Evolutionary conservation across 2,797 vertebrate genomes (phyloP), one percentile per base, ranked within the genome.

Genomic region (Peromyscus eremicus): DNA sequence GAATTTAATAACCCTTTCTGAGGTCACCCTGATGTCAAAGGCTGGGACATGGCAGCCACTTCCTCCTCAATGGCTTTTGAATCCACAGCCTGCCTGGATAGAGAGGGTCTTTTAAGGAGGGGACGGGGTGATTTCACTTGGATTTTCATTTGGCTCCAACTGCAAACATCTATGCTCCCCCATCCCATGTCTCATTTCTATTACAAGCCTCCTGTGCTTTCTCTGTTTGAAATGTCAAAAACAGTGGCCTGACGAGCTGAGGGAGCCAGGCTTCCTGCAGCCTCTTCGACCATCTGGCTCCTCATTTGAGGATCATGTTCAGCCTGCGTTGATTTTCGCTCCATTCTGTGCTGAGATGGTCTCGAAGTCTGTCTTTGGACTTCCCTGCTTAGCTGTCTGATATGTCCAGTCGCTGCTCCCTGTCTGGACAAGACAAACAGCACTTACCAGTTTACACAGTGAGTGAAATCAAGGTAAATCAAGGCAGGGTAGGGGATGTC

Each of bases 1-100:
- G 93, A 97, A 92, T 97, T 94, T 90, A 97, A 95, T 96, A 80
- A 64, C 95, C 19, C 92, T 94, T 94, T 90, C 5, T 96, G 96
- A 94, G 96, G 89, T 95, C 94, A 73, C 89, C 46, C 1, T 37
- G 95, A 79, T 91, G 89, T 79, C 97, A 0, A 0, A 92, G 92
- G 77, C 95, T 77, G 91, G 55, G 77, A 95, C 62, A 64, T 49
- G 89, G 89, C 80, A 9, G 89, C 82, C 57, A 4, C 97, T 92
- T 92, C 89, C 91, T 77, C 90, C 76, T 85, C 1, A 64, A 83
- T 64, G 77, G 94, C 73, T 86, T 94, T 87, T 6, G 77, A 75
- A 93, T 95, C 89, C 70, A 64, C 89, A 57, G 27, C 73, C 91
- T 57, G 55, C 81, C 80, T 6, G 0, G 21, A 46, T 79, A 19